Evolutionary conservation across 2,888 invertebrate species (phyloP).

Genomic region (Nysson spinosus): DNA sequence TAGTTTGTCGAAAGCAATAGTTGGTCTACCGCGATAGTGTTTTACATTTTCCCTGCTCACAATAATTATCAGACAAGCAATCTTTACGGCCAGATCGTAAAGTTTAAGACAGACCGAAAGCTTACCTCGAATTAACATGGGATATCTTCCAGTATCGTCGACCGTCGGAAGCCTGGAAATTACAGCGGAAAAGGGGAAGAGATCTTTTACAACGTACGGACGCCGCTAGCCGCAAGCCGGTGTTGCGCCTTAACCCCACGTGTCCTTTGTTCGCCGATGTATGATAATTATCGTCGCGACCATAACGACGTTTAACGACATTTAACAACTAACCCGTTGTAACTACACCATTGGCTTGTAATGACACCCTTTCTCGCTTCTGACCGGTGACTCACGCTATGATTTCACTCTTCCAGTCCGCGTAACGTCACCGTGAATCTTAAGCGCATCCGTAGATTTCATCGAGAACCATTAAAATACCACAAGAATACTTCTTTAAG

Average conservation of each 20-base stretch:
- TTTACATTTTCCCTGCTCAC: constrained; percentile 63
- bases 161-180: constrained; percentile 56
- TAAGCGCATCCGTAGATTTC: constrained; percentile 22
- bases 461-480: constrained; percentile 24
- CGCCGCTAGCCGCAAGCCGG: constrained; percentile 19
- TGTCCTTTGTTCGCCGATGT: constrained; percentile 44
- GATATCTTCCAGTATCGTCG: constrained; percentile 47
- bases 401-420: background rate
- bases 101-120: constrained; percentile 61
- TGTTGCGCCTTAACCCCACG: constrained; percentile 8
- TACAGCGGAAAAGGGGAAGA: constrained; percentile 35
- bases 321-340: constrained; percentile 59
- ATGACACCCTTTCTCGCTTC: constrained; percentile 55
- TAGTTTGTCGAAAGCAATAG: constrained; percentile 22
- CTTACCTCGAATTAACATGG: constrained; percentile 59
- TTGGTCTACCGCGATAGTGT: constrained; percentile 49
- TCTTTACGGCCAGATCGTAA: constrained; percentile 68
- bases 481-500: no score
- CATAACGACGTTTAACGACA: constrained; percentile 64
- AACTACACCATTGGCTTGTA: constrained; percentile 61
- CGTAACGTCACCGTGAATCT: constrained; percentile 1
- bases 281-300: constrained; percentile 60
- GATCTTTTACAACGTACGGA: constrained; percentile 52
- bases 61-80: constrained; percentile 67
- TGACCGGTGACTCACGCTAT: constrained; percentile 45